A percentile compares a stretch with the other conserved stretches of the same genome.
Evolutionary conservation across 2,888 invertebrate species (phyloP).

Genomic region (Plusia festucae): DNA sequence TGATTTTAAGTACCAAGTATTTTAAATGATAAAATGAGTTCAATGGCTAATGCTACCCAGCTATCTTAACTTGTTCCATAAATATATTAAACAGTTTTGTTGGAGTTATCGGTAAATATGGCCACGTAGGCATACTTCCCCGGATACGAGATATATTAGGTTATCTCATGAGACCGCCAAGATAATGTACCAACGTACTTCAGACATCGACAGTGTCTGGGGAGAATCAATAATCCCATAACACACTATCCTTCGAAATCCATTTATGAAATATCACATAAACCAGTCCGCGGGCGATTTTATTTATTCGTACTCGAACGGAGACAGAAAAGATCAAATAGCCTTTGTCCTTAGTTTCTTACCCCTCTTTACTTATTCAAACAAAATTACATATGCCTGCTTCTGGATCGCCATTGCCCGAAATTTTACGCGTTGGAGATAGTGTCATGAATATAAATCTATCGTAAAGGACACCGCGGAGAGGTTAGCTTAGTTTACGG

Average conservation of each 20-base stretch:
- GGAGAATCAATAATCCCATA: slow-evolving; percentile 80
- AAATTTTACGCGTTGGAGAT: slow-evolving; percentile 88
- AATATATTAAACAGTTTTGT: neutral
- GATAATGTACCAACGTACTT: slow-evolving; percentile 69
- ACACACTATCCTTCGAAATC: slow-evolving; percentile 81
- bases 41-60: neutral
- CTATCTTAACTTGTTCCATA: neutral
- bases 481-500: slow-evolving; percentile 83
- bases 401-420: slow-evolving; percentile 88
- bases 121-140: slow-evolving; percentile 46
- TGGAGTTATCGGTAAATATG: slow-evolving; percentile 42
- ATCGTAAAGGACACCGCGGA: slow-evolving; percentile 87
- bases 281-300: slow-evolving; percentile 79
- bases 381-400: slow-evolving; percentile 89
- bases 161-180: slow-evolving; percentile 67
- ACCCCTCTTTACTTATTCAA: slow-evolving; percentile 88
- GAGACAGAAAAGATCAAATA: slow-evolving; percentile 86
- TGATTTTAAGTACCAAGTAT: neutral
- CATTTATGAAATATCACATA: slow-evolving; percentile 85
- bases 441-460: slow-evolving; percentile 90
- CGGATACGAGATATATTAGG: slow-evolving; percentile 65
- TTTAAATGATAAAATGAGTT: no score
- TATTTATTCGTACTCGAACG: slow-evolving; percentile 81
- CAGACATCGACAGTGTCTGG: slow-evolving; percentile 65
- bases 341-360: slow-evolving; percentile 83